Evolutionary conservation across 2,797 vertebrate species (phyloP).

Genomic region (Chelmon rostratus): DNA sequence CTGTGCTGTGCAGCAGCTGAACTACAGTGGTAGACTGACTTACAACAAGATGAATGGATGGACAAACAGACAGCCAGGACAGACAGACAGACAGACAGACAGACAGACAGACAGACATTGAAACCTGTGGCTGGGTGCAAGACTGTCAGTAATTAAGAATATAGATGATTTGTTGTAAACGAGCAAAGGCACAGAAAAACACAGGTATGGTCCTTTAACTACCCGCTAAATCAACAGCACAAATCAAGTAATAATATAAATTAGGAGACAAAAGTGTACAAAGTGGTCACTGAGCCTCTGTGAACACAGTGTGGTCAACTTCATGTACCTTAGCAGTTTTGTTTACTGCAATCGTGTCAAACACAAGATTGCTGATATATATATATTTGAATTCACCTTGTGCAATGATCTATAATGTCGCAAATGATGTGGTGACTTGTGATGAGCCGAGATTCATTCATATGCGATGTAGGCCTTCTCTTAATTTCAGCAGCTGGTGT

Average conservation of each 20-base stretch:
- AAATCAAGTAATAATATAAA: too few relatives aligned
- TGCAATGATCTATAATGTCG: background rate
- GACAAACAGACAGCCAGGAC: background rate
- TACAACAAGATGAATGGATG: background rate
- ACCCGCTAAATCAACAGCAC: background rate
- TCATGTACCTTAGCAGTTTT: background rate
- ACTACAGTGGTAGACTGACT: background rate
- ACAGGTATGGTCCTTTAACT: constrained; percentile 23
- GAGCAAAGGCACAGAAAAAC: background rate
- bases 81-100: background rate
- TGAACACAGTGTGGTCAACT: background rate
- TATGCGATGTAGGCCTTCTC: background rate
- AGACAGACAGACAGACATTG: background rate
- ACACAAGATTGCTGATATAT: background rate
- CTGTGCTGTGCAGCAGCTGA: background rate
- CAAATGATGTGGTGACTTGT: background rate
- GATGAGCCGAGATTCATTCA: background rate
- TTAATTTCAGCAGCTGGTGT: background rate
- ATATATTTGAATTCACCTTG: background rate
- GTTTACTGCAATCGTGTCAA: background rate
- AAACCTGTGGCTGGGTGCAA: constrained; percentile 7
- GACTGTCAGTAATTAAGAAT: background rate
- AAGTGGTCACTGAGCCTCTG: background rate
- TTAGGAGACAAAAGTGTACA: background rate
- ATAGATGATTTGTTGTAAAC: background rate